Conservation (phyloP, 2,113 vertebrate species). For the Barnardius zonarius region DNA sequence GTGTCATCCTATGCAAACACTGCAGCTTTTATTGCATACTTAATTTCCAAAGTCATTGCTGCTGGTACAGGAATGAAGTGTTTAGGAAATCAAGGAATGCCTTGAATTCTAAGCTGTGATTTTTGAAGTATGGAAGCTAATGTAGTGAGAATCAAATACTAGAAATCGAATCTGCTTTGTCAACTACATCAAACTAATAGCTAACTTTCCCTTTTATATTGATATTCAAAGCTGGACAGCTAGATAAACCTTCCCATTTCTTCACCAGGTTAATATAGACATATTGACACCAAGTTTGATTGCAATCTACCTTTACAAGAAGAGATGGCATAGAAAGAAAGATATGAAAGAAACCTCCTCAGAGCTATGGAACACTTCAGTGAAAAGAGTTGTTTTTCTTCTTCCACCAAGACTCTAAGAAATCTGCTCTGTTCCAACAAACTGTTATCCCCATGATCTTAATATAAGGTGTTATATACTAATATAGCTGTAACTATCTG, state of each 20-base stretch:
- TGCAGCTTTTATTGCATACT: neutral
- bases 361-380: neutral
- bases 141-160: neutral
- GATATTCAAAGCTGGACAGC: neutral
- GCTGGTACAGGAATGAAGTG: rapidly evolving
- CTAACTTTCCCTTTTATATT: neutral
- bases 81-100: neutral
- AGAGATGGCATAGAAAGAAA: neutral
- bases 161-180: neutral
- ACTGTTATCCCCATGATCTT: no score
- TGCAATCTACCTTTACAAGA: neutral
- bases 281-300: neutral
- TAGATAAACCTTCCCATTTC: neutral
- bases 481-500: neutral
- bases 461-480: neutral
- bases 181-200: neutral
- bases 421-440: neutral
- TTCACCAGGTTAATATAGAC: neutral
- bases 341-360: rapidly evolving
- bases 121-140: neutral
- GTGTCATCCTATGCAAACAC: neutral
- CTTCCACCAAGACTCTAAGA: neutral
- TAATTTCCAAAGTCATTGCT: neutral
- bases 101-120: neutral
- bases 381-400: neutral